phyloP scores from a whole-genome alignment of 2,888 invertebrate genomes.

The Cantharis rufa region DNA sequence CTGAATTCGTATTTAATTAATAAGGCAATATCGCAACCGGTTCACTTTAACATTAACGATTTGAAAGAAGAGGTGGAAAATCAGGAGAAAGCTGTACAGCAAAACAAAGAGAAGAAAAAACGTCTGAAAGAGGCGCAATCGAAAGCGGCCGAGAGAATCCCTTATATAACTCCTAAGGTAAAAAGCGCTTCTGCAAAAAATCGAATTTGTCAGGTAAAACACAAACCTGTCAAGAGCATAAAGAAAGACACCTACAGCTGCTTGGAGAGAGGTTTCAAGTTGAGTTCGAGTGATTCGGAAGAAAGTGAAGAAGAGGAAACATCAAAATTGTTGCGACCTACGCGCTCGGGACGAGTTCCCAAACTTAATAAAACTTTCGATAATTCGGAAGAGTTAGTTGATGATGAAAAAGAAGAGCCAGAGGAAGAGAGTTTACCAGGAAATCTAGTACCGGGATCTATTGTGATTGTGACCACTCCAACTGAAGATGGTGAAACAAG shows the following conservation, averaged over 20 bases:
- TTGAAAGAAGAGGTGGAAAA: slow-evolving; percentile 63
- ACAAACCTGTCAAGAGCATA: neutral
- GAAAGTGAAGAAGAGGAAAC: neutral
- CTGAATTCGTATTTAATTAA: slow-evolving; percentile 74
- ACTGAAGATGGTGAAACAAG: slow-evolving; percentile 54
- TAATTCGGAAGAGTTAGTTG: slow-evolving; percentile 7
- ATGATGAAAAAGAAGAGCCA: slow-evolving; percentile 7
- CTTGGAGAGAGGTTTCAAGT: slow-evolving; percentile 21
- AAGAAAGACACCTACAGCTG: neutral
- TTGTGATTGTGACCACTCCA: slow-evolving; percentile 58
- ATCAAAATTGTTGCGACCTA: slow-evolving; percentile 49
- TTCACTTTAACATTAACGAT: slow-evolving; percentile 69
- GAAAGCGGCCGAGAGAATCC: neutral
- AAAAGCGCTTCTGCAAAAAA: neutral
- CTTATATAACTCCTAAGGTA: neutral
- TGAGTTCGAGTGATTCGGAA: slow-evolving; percentile 12
- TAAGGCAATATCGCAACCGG: slow-evolving; percentile 72
- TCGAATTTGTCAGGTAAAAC: neutral
- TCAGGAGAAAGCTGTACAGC: slow-evolving; percentile 48
- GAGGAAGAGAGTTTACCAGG: neutral
- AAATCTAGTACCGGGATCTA: slow-evolving; percentile 56
- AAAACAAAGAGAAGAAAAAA: slow-evolving; percentile 30
- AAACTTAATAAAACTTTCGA: slow-evolving; percentile 45
- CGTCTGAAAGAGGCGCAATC: neutral
- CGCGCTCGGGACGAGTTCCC: slow-evolving; percentile 55